Conservation (phyloP, 1,140 invertebrate species). For the Lordiphosa collinella region DNA sequence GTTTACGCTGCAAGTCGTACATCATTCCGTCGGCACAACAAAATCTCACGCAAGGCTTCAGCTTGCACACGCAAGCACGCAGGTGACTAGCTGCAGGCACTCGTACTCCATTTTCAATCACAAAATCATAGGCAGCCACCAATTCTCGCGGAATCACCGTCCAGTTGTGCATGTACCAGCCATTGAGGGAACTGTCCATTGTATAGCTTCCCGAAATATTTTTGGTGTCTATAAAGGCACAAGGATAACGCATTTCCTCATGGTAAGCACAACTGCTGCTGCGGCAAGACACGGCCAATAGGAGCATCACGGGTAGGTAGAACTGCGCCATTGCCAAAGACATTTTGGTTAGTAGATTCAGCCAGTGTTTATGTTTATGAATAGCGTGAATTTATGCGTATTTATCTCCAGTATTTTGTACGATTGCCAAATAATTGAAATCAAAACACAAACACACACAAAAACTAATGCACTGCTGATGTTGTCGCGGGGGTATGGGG, state of each 20-base stretch:
- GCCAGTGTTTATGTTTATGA: slow-evolving; percentile 44
- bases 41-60: slow-evolving; percentile 60
- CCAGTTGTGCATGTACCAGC: slow-evolving; percentile 53
- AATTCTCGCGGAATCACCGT: slow-evolving; percentile 53
- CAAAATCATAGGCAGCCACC: slow-evolving; percentile 65
- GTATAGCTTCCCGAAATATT: slow-evolving; percentile 62
- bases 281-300: slow-evolving; percentile 10
- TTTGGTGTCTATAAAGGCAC: slow-evolving; percentile 70
- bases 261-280: slow-evolving; percentile 14
- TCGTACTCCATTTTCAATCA: slow-evolving; percentile 62
- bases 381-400: slow-evolving; percentile 37
- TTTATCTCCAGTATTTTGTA: slow-evolving; percentile 26
- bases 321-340: slow-evolving; percentile 37
- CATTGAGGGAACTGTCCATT: slow-evolving; percentile 20
- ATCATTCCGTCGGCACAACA: slow-evolving; percentile 50
- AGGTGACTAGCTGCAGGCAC: slow-evolving; percentile 46
- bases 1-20: slow-evolving; percentile 40
- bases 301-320: not conserved
- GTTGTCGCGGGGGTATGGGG: slow-evolving; percentile 6
- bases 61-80: slow-evolving; percentile 63
- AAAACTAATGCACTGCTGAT: slow-evolving; percentile 31
- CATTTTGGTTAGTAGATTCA: slow-evolving; percentile 10
- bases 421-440: slow-evolving; percentile 32
- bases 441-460: slow-evolving; percentile 8
- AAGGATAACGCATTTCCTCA: slow-evolving; percentile 63